These are phyloP conservation scores for Galeopsomyia nigrocyanea DNA, from an alignment of 2,888 invertebrate genomes.

Conservation along the genomic window DNA sequence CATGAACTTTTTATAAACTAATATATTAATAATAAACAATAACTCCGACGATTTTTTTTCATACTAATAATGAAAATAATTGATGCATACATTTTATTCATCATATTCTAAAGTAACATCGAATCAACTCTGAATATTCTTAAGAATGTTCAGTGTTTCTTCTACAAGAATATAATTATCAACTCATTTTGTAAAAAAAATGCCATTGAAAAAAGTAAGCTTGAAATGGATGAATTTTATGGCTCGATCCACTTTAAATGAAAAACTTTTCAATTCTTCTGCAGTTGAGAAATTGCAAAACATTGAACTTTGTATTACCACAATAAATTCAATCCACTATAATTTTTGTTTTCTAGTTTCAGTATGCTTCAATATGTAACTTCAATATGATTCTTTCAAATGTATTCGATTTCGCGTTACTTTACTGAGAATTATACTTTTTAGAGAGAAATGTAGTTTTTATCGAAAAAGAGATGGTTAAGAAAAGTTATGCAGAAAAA, in stretches of 20 bases:
- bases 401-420: too few species aligned
- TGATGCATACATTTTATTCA: too few species aligned
- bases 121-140: not conserved
- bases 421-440: too few species aligned
- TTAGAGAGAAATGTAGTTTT: not conserved
- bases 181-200: constrained; percentile 12
- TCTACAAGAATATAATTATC: not conserved
- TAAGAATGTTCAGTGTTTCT: not conserved
- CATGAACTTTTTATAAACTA: too few species aligned
- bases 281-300: not conserved
- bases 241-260: constrained; percentile 25
- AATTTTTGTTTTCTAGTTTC: constrained; percentile 22
- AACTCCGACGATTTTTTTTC: too few species aligned
- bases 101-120: not conserved
- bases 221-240: constrained; percentile 19
- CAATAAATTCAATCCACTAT: constrained; percentile 28
- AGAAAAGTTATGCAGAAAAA: not conserved
- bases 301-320: constrained; percentile 6
- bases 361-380: constrained; percentile 16
- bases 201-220: constrained; percentile 1
- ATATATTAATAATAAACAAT: too few species aligned
- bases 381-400: not conserved
- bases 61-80: too few species aligned
- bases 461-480: not conserved
- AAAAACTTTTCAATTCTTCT: constrained; percentile 21